These are phyloP conservation scores for Propsilocerus akamusi DNA, from an alignment of 1,140 invertebrate species.

Conservation along the genomic window DNA sequence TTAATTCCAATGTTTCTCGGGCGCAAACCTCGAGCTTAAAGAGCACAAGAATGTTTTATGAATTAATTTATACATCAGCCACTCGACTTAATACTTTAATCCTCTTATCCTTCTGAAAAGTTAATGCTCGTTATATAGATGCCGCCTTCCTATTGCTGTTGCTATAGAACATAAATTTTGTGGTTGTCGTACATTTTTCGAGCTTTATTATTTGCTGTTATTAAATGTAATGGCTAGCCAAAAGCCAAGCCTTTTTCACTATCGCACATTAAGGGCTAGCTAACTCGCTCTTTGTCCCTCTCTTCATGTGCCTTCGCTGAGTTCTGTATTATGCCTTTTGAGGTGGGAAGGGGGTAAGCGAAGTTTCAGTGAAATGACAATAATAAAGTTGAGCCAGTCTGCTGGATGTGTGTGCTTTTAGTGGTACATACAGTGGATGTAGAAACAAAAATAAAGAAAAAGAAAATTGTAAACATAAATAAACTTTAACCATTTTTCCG, in stretches of 20 bases:
- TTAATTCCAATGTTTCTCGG: too few relatives aligned
- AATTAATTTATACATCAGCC: constrained; percentile 4
- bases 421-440: too few relatives aligned
- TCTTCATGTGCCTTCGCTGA: too few relatives aligned
- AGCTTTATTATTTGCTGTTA: not conserved
- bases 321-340: too few relatives aligned
- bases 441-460: not conserved
- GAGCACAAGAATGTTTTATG: constrained; percentile 3
- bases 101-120: constrained; percentile 1
- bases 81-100: constrained; percentile 2
- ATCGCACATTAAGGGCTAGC: too few relatives aligned
- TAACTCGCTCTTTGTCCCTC: too few relatives aligned
- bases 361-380: too few relatives aligned
- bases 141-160: not conserved
- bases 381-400: too few relatives aligned
- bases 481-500: not conserved
- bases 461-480: constrained; percentile 1
- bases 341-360: too few relatives aligned
- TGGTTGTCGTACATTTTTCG: not conserved
- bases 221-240: not conserved
- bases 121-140: not conserved
- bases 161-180: not conserved
- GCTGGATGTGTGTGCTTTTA: too few relatives aligned
- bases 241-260: not conserved
- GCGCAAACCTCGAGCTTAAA: too few relatives aligned